Conservation (phyloP, 2,888 invertebrate genomes). For the Adelognathus sp. region DNA sequence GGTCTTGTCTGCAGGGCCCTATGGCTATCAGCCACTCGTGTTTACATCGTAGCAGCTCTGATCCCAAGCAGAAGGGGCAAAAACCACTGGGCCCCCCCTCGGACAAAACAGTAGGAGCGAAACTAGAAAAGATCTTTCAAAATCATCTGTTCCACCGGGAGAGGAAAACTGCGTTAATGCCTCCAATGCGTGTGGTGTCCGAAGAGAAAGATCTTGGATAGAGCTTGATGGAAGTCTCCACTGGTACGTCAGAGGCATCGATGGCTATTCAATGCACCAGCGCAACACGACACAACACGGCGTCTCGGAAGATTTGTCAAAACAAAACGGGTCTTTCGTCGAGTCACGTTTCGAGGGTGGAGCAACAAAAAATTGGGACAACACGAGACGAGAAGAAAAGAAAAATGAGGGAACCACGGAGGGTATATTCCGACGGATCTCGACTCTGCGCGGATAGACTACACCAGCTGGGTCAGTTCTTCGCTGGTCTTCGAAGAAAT, state of each 20-base stretch:
- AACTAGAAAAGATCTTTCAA: slow-evolving; percentile 7
- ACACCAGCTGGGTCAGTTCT: slow-evolving; percentile 45
- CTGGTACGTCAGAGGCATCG: background rate
- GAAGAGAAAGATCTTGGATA: background rate
- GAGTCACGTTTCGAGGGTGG: slow-evolving; percentile 74
- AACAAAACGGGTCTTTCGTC: slow-evolving; percentile 75
- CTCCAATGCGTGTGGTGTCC: background rate
- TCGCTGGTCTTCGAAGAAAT: slow-evolving; percentile 53
- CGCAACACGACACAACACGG: slow-evolving; percentile 35
- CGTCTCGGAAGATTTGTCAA: slow-evolving; percentile 75
- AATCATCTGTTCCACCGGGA: slow-evolving; percentile 4
- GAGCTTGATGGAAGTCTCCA: background rate
- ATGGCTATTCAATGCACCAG: background rate
- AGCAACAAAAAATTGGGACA: slow-evolving; percentile 9
- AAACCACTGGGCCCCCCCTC: slow-evolving; percentile 13
- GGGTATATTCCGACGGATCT: slow-evolving; percentile 31
- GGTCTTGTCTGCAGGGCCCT: slow-evolving; percentile 63
- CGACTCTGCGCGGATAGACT: slow-evolving; percentile 30
- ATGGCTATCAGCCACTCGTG: slow-evolving; percentile 78
- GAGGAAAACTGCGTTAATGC: background rate
- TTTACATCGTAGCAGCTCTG: slow-evolving; percentile 75
- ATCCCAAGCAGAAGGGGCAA: slow-evolving; percentile 59
- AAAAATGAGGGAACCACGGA: slow-evolving; percentile 15
- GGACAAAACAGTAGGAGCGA: slow-evolving; percentile 42
- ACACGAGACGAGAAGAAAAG: slow-evolving; percentile 21